These are phyloP conservation scores for Calameuta pallipes DNA, from an alignment of 2,888 invertebrate genomes.

Conservation along the genomic window DNA sequence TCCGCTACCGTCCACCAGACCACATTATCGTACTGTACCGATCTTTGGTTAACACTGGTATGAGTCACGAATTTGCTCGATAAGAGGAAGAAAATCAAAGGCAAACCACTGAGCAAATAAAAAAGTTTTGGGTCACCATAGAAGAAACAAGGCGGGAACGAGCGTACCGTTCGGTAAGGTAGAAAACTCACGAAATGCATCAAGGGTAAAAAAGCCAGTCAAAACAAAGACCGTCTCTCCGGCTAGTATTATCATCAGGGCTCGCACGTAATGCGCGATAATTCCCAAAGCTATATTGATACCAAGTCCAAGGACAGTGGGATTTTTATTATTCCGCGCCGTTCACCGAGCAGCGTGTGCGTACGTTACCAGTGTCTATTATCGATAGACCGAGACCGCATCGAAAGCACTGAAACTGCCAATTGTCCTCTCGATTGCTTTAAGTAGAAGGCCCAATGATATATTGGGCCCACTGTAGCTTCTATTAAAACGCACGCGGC, in stretches of 20 bases:
- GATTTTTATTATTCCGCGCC: background rate
- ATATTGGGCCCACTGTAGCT: background rate
- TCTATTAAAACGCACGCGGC: background rate
- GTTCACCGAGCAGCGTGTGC: background rate
- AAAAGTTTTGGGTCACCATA: background rate
- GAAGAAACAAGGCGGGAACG: background rate
- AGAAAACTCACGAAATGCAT: background rate
- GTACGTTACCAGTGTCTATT: background rate
- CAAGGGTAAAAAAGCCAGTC: background rate
- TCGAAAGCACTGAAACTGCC: background rate
- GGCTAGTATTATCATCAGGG: background rate
- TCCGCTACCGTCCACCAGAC: background rate
- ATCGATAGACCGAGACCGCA: background rate
- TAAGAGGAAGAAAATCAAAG: background rate
- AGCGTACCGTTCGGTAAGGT: background rate
- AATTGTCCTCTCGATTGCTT: background rate
- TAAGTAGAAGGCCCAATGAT: background rate
- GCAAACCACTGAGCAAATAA: background rate
- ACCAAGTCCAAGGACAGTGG: background rate
- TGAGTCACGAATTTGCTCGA: background rate
- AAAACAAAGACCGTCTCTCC: background rate
- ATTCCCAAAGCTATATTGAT: background rate
- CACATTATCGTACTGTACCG: background rate
- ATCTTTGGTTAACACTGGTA: background rate
- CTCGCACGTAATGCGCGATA: background rate